These are phyloP conservation scores for Drosophila takahashii DNA, from an alignment of 1,140 invertebrate species.

Conservation along the genomic window DNA sequence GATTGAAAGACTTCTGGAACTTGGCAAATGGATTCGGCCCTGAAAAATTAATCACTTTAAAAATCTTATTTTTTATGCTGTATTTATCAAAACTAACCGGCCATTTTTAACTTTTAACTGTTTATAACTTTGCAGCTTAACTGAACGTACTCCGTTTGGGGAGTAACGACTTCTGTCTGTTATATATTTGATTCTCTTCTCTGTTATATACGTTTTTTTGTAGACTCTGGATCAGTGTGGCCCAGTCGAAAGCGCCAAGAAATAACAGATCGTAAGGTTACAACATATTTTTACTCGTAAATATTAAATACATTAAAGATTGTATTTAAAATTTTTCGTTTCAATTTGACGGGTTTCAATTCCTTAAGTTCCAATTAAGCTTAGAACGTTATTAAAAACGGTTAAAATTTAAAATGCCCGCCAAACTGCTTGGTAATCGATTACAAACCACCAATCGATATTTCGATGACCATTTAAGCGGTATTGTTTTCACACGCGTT, in stretches of 20 bases:
- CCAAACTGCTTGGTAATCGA: neutral
- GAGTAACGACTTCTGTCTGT: neutral
- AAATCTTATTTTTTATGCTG: neutral
- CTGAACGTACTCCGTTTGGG: neutral
- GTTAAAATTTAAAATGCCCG: neutral
- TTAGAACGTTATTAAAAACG: neutral
- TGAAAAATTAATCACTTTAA: neutral
- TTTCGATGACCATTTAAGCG: neutral
- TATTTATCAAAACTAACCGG: neutral
- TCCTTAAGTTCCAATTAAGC: neutral
- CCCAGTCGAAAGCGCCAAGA: neutral
- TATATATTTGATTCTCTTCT: neutral
- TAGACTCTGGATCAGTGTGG: neutral
- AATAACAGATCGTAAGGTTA: neutral
- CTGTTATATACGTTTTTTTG: constrained; percentile 7
- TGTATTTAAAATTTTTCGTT: neutral
- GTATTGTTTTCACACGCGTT: constrained; percentile 1
- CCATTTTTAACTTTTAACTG: neutral
- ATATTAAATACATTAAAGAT: neutral
- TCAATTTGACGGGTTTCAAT: neutral
- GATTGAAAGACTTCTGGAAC: no score
- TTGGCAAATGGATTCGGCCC: no score
- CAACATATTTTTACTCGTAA: neutral
- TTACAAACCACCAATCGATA: neutral
- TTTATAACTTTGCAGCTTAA: neutral